A percentile compares a stretch with the other conserved stretches of the same genome.
Evolutionary conservation across 2,888 invertebrate genomes (phyloP).

Genomic region (Tinea pellionella): DNA sequence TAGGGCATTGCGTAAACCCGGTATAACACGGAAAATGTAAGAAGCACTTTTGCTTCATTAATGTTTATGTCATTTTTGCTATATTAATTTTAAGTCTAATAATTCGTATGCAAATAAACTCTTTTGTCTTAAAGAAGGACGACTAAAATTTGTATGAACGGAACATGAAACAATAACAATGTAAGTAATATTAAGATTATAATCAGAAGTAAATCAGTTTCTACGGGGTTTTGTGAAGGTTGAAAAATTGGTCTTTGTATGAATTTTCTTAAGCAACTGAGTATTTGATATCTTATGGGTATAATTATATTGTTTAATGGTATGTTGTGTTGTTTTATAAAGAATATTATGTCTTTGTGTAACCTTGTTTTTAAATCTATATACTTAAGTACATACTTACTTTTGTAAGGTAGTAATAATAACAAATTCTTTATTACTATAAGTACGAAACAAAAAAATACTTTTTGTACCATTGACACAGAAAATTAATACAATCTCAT

Average conservation of each 20-base stretch:
- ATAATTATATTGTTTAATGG: not conserved
- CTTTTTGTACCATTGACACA: too few species aligned
- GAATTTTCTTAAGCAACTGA: not conserved
- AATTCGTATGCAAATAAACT: slow-evolving; percentile 9
- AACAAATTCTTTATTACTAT: too few species aligned
- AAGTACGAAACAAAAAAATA: too few species aligned
- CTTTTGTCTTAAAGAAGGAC: slow-evolving; percentile 7
- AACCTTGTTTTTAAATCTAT: too few species aligned
- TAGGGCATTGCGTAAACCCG: too few species aligned
- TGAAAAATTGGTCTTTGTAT: not conserved
- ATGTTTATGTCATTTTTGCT: not conserved
- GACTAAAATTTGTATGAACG: slow-evolving; percentile 6
- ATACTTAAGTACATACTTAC: too few species aligned
- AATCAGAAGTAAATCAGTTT: not conserved
- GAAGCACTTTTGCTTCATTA: not conserved
- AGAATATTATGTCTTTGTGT: too few species aligned
- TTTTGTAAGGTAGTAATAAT: too few species aligned
- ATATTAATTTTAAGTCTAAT: not conserved
- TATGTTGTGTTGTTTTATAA: not conserved
- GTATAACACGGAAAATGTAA: too few species aligned
- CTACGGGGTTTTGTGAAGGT: not conserved
- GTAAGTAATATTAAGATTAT: not conserved
- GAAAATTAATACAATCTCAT: too few species aligned
- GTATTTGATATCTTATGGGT: not conserved
- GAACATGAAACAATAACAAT: slow-evolving; percentile 7